phyloP scores from a whole-genome alignment of 1,140 invertebrate genomes.

The Lamellibrachia luymesi region DNA sequence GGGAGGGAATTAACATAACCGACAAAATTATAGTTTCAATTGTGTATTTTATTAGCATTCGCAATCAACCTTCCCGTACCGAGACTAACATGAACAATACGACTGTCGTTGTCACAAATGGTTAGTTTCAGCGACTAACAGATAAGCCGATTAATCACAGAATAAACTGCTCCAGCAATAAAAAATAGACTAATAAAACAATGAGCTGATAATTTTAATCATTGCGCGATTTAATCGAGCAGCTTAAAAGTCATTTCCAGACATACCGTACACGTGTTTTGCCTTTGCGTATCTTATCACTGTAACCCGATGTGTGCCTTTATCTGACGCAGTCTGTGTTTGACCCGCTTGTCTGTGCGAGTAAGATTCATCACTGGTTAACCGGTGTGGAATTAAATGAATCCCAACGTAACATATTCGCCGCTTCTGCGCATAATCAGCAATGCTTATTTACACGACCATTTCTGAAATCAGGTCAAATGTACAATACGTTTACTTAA shows the following conservation, averaged over 20 bases:
- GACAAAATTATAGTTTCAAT: neutral
- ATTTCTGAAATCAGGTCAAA: neutral
- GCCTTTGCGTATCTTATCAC: too few species aligned
- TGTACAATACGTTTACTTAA: neutral
- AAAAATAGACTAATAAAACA: neutral
- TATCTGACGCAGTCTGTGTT: neutral
- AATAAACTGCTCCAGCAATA: neutral
- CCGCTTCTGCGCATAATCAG: neutral
- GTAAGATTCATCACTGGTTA: neutral
- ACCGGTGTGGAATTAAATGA: neutral
- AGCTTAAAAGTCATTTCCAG: neutral
- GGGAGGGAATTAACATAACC: too few species aligned
- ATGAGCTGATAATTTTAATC: neutral
- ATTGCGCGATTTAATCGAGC: neutral
- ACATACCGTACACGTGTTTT: neutral
- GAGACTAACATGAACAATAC: neutral
- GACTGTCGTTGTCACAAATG: neutral
- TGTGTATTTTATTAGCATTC: neutral
- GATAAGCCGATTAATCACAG: neutral
- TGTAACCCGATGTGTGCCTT: neutral
- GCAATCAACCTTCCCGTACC: neutral
- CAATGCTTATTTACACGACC: neutral
- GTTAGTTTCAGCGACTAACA: neutral
- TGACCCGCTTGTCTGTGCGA: neutral
- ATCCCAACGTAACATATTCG: neutral